Conservation (phyloP, 2,113 vertebrate genomes). For the Pollimyrus isidori region DNA sequence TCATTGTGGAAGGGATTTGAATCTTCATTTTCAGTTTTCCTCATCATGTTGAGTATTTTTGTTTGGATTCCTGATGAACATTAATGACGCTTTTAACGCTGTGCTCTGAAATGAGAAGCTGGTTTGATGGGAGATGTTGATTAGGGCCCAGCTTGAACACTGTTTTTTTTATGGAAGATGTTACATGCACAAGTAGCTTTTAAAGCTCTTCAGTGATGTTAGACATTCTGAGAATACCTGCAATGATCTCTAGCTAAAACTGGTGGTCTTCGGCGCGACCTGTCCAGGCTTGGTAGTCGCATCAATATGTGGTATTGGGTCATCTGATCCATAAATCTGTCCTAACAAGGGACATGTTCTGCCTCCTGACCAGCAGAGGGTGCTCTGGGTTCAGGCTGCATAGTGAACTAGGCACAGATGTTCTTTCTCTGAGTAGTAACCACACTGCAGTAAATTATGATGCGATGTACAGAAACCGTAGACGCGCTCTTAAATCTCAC, state of each 20-base stretch:
- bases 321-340: neutral
- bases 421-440: neutral
- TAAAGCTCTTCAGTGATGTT: neutral
- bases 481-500: constrained; percentile 32
- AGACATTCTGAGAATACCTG: neutral
- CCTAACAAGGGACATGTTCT: neutral
- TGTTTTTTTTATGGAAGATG: neutral
- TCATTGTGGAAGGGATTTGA: neutral
- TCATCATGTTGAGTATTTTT: neutral
- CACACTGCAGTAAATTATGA: constrained; percentile 10
- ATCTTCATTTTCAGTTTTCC: neutral
- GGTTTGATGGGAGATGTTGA: neutral
- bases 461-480: neutral
- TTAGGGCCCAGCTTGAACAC: neutral
- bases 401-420: neutral
- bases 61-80: neutral
- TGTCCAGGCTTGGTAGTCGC: neutral
- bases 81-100: neutral
- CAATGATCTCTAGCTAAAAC: neutral
- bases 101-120: neutral
- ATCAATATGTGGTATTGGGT: neutral
- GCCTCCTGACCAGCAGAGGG: constrained; percentile 42
- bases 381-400: constrained; percentile 19
- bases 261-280: neutral
- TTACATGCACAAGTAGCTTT: neutral